These are phyloP conservation scores for Doris montereyensis DNA, from an alignment of 2,888 invertebrate species.

Conservation along the genomic window DNA sequence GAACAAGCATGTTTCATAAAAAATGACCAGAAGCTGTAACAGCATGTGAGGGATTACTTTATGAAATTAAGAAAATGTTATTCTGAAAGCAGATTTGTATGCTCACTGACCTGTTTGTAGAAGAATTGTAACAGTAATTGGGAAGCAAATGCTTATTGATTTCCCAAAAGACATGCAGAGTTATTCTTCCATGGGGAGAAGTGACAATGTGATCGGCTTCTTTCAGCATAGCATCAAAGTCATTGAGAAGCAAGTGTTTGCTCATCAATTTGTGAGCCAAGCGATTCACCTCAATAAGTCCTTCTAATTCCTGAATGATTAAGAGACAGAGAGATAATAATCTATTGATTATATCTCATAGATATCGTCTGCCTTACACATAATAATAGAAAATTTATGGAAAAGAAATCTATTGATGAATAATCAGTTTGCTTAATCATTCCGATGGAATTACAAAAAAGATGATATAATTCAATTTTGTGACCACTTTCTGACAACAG, in stretches of 20 bases:
- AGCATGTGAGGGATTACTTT: neutral
- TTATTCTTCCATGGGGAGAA: constrained; percentile 96
- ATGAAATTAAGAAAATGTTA: neutral
- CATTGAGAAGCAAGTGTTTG: constrained; percentile 90
- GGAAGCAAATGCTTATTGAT: constrained; percentile 97
- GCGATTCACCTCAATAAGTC: constrained; percentile 92
- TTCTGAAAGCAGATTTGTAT: too few species aligned
- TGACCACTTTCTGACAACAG: too few species aligned
- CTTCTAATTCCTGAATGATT: constrained; percentile 98
- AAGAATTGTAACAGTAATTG: constrained; percentile 98
- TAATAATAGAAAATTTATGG: too few species aligned
- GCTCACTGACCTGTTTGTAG: constrained; percentile 89
- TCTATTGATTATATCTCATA: too few species aligned
- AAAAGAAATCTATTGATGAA: too few species aligned
- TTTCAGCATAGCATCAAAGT: constrained; percentile 94
- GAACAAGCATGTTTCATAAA: too few species aligned
- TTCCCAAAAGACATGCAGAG: constrained; percentile 98
- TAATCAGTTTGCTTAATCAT: too few species aligned
- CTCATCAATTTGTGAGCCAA: constrained; percentile 93
- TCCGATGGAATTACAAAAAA: too few species aligned
- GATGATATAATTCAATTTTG: too few species aligned
- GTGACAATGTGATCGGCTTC: constrained; percentile 98
- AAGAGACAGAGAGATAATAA: too few species aligned
- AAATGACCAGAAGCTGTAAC: too few species aligned
- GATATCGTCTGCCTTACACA: too few species aligned